Evolutionary conservation across 2,797 vertebrate species (phyloP), one percentile per base, ranked within the genome.

Genomic region (Distichodus sexfasciatus): DNA sequence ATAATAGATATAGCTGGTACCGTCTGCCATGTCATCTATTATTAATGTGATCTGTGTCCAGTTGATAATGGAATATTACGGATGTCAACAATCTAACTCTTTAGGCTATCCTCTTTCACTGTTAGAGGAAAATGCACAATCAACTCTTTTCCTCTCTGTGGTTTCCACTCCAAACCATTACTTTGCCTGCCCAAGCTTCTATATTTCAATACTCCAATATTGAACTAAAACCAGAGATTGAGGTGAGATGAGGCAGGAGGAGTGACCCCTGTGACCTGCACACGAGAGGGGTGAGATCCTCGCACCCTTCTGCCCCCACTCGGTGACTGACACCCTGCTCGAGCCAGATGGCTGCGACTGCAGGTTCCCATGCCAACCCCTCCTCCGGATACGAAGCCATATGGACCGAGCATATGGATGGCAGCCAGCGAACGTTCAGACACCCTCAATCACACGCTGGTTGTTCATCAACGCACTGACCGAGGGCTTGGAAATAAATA

Each of bases 331-430:
- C 59, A 28, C 23, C 21, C 68, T 46, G 61, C 44, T 48, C 48
- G 21, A 12, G 69, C 89, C 83, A 90, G 80, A 85, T 83, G 88
- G 87, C 80, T 71, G 63, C 64, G 79, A 80, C 81, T 80, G 76
- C 69, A 87, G 76, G 73, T 86, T 79, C 74, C 79, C 80, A 35
- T 79, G 44, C 38, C 58, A 58, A 38, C 71, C 64, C 72, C 46
- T 67, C 79, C 74, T 79, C 83, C 81, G 65, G 79, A 77, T 79
- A 69, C 68, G 51, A 71, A 40, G 44, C 68, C 58, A 72, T 73
- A 71, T 77, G 80, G 48, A 73, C 19, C 58, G 75, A 55, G 72
- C 73, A 75, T 69, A 69, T 61, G 74, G 78, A 69, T 73, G 60
- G 31, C 62, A 79, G 80, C 74, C 84, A 79, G 65, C 63, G 59